These are phyloP conservation scores for Glandiceps talaboti DNA, from an alignment of 53 echinoderm and acorn worm genomes.

Conservation along the genomic window DNA sequence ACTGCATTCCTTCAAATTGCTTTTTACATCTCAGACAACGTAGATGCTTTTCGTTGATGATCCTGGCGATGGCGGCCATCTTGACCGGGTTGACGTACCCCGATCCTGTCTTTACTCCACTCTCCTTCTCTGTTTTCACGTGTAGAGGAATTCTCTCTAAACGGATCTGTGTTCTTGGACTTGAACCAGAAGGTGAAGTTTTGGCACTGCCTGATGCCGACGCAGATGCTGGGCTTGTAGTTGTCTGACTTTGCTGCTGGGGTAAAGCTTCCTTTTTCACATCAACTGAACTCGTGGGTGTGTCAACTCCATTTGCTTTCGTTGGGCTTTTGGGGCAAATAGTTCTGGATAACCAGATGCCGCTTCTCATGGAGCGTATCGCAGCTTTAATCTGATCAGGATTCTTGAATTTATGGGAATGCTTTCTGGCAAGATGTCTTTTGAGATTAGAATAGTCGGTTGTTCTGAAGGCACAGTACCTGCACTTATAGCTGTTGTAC, in stretches of 20 bases:
- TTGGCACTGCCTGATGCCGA: conserved; percentile 73
- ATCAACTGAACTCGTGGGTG: conserved; percentile 22
- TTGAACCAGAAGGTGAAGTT: conserved; percentile 29
- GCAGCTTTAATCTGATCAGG: conserved; percentile 82
- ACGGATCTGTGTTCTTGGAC: neutral
- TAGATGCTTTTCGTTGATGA: conserved; percentile 77
- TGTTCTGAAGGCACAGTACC: conserved; percentile 64
- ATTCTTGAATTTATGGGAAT: conserved; percentile 78
- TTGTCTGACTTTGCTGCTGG: conserved; percentile 75
- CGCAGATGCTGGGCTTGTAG: conserved; percentile 69
- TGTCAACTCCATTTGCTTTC: conserved; percentile 8
- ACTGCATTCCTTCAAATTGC: conserved; percentile 57
- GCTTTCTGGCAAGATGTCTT: conserved; percentile 90
- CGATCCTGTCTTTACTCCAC: neutral
- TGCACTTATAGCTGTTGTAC: conserved; percentile 79
- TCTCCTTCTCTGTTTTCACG: neutral
- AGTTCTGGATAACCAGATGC: conserved; percentile 59
- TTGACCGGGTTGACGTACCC: conserved; percentile 29
- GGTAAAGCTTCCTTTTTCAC: conserved; percentile 37
- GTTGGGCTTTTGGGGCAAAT: conserved; percentile 3
- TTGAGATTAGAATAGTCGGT: conserved; percentile 92
- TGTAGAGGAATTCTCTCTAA: neutral
- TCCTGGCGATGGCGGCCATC: conserved; percentile 50
- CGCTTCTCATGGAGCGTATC: conserved; percentile 82
- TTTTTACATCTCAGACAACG: conserved; percentile 84